Evolutionary conservation across 2,888 invertebrate genomes (phyloP).

Genomic region (Cephus nigrinus): DNA sequence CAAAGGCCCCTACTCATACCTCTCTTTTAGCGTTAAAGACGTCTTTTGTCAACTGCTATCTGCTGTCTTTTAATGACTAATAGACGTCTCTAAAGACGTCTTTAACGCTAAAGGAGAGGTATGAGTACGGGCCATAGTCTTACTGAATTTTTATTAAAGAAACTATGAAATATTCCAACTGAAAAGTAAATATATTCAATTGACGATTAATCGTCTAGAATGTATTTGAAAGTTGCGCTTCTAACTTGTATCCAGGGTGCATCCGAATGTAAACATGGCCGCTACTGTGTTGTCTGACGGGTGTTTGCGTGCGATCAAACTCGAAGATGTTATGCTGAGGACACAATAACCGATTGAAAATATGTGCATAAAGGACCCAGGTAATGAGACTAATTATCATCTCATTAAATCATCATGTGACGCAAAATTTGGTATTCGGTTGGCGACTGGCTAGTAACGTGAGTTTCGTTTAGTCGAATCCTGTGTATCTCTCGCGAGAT

Average conservation of each 20-base stretch:
- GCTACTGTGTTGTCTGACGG: conserved; percentile 57
- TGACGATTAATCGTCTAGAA: not conserved
- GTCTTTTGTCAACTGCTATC: too few relatives aligned
- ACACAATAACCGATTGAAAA: conserved; percentile 42
- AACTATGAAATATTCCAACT: not conserved
- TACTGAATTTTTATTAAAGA: not conserved
- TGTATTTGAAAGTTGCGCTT: not conserved
- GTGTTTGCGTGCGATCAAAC: conserved; percentile 48
- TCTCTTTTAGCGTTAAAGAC: too few relatives aligned
- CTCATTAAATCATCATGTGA: not conserved
- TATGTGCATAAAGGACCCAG: conserved; percentile 51
- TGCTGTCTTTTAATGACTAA: too few relatives aligned
- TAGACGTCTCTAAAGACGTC: too few relatives aligned
- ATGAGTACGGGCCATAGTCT: too few relatives aligned
- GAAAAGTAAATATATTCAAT: not conserved
- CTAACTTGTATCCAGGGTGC: conserved; percentile 25
- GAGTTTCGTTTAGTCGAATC: not conserved
- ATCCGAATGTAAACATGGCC: conserved; percentile 61
- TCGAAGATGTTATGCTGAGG: conserved; percentile 33
- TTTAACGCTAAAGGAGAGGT: too few relatives aligned
- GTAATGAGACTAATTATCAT: conserved; percentile 33
- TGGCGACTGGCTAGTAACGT: not conserved
- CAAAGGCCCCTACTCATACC: too few relatives aligned
- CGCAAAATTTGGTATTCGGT: not conserved
- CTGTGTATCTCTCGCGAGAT: conserved; percentile 19